These are phyloP conservation scores for Lasioglossum malachurum DNA, from an alignment of 2,888 invertebrate genomes.

Conservation along the genomic window DNA sequence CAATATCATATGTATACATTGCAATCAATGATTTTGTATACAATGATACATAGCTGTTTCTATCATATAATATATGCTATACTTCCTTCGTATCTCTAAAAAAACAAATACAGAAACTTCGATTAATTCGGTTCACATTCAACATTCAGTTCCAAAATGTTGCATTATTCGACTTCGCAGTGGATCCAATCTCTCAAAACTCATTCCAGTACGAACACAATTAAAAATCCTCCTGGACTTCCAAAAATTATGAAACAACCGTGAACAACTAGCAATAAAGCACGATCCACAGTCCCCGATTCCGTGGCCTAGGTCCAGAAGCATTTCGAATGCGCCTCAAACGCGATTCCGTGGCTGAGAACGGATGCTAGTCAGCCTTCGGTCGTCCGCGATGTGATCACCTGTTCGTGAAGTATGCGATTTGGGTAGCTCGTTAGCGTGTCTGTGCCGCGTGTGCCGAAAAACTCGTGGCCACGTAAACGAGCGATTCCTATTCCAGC, in stretches of 20 bases:
- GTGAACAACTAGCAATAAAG: background rate
- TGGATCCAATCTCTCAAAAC: no score
- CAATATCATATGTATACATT: no score
- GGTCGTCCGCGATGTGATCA: slow-evolving; percentile 28
- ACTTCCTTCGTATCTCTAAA: no score
- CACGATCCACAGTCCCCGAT: background rate
- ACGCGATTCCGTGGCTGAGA: background rate
- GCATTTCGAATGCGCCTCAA: background rate
- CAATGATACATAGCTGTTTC: background rate
- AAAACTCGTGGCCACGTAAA: slow-evolving; percentile 35
- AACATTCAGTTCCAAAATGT: no score
- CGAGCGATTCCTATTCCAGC: slow-evolving; percentile 48
- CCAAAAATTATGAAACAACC: no score
- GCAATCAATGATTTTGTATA: no score
- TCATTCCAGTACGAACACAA: no score
- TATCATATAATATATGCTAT: no score
- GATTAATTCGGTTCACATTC: no score
- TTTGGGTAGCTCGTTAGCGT: slow-evolving; percentile 43
- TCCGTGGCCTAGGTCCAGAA: background rate
- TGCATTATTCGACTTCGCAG: no score
- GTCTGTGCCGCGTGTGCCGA: slow-evolving; percentile 3
- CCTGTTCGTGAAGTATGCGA: slow-evolving; percentile 14
- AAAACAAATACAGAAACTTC: no score
- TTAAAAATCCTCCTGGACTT: no score
- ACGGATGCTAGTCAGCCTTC: background rate